Conservation (phyloP, 2,797 vertebrate genomes). For the Mallotus villosus region DNA sequence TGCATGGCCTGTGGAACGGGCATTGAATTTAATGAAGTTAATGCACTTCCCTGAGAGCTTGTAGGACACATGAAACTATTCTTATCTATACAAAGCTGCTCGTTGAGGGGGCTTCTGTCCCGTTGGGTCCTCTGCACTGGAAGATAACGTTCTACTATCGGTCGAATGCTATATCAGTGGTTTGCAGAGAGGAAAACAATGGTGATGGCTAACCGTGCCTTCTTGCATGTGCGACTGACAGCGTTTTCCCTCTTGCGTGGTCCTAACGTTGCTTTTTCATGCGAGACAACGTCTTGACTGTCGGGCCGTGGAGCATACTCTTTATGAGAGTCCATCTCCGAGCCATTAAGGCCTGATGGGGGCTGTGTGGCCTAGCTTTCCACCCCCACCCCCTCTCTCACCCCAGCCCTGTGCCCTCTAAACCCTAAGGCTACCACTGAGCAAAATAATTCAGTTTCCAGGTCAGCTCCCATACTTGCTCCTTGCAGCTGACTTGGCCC, state of each 20-base stretch:
- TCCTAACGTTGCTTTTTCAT: neutral
- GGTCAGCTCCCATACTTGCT: constrained; percentile 66
- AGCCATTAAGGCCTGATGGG: constrained; percentile 19
- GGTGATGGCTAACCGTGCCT: neutral
- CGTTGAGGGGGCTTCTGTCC: constrained; percentile 33
- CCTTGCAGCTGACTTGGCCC: constrained; percentile 60
- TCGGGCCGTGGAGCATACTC: constrained; percentile 19
- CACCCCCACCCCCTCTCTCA: constrained; percentile 19
- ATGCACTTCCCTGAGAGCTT: constrained; percentile 31
- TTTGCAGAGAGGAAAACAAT: no score
- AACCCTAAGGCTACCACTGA: constrained; percentile 43
- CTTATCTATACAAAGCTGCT: constrained; percentile 12
- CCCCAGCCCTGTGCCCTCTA: constrained; percentile 34
- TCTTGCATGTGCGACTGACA: neutral
- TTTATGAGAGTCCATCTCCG: constrained; percentile 14
- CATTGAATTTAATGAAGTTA: constrained; percentile 69
- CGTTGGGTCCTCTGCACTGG: constrained; percentile 26
- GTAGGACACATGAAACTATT: constrained; percentile 24
- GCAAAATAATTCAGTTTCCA: constrained; percentile 62
- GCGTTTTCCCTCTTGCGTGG: neutral
- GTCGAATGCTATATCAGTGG: neutral
- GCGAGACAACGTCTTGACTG: neutral
- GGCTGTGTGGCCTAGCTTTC: constrained; percentile 27
- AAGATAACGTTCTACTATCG: constrained; percentile 14
- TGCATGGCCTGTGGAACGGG: constrained; percentile 63